These are phyloP conservation scores for Gryllus longicercus DNA, from an alignment of 2,888 invertebrate species.

Conservation along the genomic window DNA sequence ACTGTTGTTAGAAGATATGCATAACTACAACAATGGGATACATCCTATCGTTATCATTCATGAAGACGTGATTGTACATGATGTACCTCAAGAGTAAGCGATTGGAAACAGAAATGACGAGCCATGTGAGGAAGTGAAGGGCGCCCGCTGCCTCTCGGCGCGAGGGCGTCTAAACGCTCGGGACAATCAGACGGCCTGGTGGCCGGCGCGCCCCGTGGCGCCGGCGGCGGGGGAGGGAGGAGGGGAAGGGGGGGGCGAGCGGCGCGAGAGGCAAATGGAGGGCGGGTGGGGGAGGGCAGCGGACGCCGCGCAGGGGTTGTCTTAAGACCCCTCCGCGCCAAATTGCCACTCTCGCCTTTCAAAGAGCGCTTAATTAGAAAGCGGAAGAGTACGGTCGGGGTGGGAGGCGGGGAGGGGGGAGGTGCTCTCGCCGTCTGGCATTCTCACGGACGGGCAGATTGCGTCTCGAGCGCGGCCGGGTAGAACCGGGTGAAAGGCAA, in stretches of 20 bases:
- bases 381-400: slow-evolving; percentile 3
- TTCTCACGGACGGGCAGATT: no score
- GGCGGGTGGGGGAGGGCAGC: background rate
- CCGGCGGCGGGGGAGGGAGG: background rate
- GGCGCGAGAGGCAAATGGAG: background rate
- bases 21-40: no score
- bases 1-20: no score
- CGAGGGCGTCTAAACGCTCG: slow-evolving; percentile 1
- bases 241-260: background rate
- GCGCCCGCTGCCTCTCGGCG: background rate
- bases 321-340: slow-evolving; percentile 11
- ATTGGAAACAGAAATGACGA: no score
- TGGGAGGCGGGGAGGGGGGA: background rate
- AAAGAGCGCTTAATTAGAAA: slow-evolving; percentile 27
- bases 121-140: background rate
- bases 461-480: background rate
- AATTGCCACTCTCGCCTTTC: slow-evolving; percentile 25
- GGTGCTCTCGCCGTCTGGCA: background rate
- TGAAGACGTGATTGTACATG: no score
- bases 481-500: background rate
- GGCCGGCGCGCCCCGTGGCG: slow-evolving; percentile 5
- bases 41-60: no score
- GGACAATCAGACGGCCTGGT: background rate
- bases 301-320: background rate
- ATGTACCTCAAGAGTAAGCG: no score